phyloP scores from a whole-genome alignment of 2,888 invertebrate species.

The Sicus ferrugineus region DNA sequence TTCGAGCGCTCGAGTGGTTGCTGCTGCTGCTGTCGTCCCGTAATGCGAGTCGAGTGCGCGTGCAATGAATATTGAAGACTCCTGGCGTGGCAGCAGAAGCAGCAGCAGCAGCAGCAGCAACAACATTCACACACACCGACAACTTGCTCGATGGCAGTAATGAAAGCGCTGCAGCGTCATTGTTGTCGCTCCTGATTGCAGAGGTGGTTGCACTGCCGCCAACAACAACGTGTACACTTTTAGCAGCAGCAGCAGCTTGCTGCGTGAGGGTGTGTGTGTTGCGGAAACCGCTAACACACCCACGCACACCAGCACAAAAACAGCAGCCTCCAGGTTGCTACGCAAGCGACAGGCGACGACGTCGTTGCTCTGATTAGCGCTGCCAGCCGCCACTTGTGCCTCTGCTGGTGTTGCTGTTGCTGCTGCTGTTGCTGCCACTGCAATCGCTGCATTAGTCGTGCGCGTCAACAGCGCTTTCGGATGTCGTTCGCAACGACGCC shows the following conservation, averaged over 20 bases:
- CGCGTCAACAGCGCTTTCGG: neutral
- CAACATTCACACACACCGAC: neutral
- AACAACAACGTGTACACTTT: neutral
- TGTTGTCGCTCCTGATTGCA: constrained; percentile 18
- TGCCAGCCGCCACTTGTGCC: neutral
- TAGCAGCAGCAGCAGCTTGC: neutral
- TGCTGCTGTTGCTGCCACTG: neutral
- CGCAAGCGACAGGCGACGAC: too few species aligned
- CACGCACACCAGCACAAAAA: constrained; percentile 11
- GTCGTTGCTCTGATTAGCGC: constrained; percentile 3
- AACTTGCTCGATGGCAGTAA: neutral
- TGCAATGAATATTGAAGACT: constrained; percentile 15
- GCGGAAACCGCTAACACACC: constrained; percentile 23
- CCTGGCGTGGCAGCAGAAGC: neutral
- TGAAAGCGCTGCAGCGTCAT: neutral
- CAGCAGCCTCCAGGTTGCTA: constrained; percentile 1
- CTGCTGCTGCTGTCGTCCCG: neutral
- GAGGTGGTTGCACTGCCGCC: constrained; percentile 2
- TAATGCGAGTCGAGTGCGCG: neutral
- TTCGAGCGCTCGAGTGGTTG: too few species aligned
- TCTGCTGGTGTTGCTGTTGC: neutral
- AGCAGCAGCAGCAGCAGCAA: neutral
- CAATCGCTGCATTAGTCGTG: neutral
- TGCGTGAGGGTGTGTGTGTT: constrained; percentile 9
- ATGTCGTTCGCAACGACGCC: neutral